Percentiles rank a stretch among this genome's conserved stretches.
phyloP scores from a whole-genome alignment of 1,140 invertebrate species.

The Coelopa frigida region DNA sequence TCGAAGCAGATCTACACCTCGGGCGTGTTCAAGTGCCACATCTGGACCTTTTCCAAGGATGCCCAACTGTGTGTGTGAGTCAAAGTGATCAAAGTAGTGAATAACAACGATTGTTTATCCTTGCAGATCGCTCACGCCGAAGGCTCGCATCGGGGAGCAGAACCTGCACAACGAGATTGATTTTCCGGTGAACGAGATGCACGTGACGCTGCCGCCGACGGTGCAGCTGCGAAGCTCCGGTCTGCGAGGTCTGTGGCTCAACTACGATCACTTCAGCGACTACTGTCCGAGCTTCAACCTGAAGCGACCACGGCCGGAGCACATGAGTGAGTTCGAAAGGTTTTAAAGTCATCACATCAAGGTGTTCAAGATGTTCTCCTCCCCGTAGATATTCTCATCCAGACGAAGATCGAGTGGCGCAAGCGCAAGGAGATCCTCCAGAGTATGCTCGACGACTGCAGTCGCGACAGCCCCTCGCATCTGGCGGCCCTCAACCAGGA shows the following conservation, averaged over 20 bases:
- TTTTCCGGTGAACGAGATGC: conserved; percentile 52
- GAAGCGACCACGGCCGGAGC: conserved; percentile 29
- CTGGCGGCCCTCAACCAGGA: conserved; percentile 31
- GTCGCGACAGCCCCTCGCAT: conserved; percentile 24
- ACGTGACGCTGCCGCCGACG: conserved; percentile 51
- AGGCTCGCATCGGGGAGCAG: conserved; percentile 34
- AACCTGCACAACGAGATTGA: conserved; percentile 47
- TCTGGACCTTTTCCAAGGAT: conserved; percentile 43
- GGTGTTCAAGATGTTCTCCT: neutral
- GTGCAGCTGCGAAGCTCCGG: conserved; percentile 50
- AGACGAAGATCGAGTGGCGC: conserved; percentile 42
- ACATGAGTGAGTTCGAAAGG: conserved; percentile 36
- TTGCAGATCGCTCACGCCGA: conserved; percentile 31
- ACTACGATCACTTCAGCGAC: conserved; percentile 55
- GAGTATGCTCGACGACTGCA: conserved; percentile 34
- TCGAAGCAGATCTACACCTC: conserved; percentile 38
- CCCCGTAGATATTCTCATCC: conserved; percentile 31
- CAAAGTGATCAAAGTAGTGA: neutral
- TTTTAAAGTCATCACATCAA: neutral
- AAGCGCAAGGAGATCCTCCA: conserved; percentile 42
- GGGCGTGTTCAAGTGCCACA: conserved; percentile 37
- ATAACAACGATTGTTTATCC: neutral
- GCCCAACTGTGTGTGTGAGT: conserved; percentile 29
- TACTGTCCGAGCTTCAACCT: conserved; percentile 44
- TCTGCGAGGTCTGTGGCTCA: conserved; percentile 53